phyloP scores from a whole-genome alignment of 2,888 invertebrate species.

The Diarsia brunnea region DNA sequence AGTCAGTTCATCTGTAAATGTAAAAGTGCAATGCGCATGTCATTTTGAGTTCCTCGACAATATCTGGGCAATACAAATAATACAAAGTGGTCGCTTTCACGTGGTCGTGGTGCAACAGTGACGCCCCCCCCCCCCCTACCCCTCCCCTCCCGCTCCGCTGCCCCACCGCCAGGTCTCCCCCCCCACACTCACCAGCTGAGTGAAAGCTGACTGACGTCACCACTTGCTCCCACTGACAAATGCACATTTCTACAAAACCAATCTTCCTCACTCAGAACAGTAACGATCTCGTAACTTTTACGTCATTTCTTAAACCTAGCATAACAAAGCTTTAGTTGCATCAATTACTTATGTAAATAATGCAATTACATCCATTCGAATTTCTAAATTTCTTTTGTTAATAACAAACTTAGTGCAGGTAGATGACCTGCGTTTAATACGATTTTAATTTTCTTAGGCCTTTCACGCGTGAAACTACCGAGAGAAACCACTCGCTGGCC shows the following conservation, averaged over 20 bases:
- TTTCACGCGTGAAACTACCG: constrained; percentile 57
- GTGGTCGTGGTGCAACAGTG: constrained; percentile 78
- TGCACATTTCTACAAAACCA: constrained; percentile 64
- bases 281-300: constrained; percentile 29
- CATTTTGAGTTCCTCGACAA: constrained; percentile 56
- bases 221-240: constrained; percentile 76
- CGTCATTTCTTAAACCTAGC: constrained; percentile 11
- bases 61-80: constrained; percentile 70
- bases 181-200: constrained; percentile 68
- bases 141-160: not conserved
- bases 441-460: constrained; percentile 54
- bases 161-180: not conserved
- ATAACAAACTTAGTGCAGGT: constrained; percentile 7
- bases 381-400: constrained; percentile 22
- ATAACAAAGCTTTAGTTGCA: constrained; percentile 29
- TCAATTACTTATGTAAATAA: constrained; percentile 38
- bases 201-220: constrained; percentile 86
- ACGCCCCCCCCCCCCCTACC: constrained; percentile 43
- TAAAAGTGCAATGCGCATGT: constrained; percentile 27
- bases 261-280: constrained; percentile 55
- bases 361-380: constrained; percentile 32
- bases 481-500: constrained; percentile 60
- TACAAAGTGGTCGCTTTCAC: constrained; percentile 82
- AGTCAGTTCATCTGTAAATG: not conserved
- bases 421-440: constrained; percentile 52